Conservation (phyloP, 2,888 invertebrate genomes). For the Pachliopta kotzebuea region DNA sequence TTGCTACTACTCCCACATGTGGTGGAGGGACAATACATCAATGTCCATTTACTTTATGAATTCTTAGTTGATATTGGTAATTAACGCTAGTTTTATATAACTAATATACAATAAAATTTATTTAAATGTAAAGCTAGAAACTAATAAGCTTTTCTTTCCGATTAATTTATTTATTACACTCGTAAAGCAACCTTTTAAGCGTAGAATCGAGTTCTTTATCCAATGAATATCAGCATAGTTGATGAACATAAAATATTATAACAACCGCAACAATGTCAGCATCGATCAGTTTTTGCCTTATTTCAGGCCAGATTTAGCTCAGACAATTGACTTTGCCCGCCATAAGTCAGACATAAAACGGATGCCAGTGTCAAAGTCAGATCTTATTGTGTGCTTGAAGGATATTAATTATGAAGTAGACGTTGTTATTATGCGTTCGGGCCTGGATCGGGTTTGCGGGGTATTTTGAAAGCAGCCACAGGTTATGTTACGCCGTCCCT, state of each 20-base stretch:
- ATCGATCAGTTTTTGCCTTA: constrained; percentile 43
- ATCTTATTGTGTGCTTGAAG: constrained; percentile 53
- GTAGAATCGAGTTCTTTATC: constrained; percentile 18
- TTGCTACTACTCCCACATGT: constrained; percentile 2
- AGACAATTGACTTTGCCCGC: constrained; percentile 71
- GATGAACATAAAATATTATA: constrained; percentile 17
- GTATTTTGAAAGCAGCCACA: constrained; percentile 10
- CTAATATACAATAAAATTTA: not conserved
- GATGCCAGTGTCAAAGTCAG: constrained; percentile 61
- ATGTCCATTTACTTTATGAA: constrained; percentile 11
- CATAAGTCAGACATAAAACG: constrained; percentile 73
- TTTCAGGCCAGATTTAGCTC: constrained; percentile 62
- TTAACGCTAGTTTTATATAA: not conserved
- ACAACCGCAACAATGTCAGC: constrained; percentile 22
- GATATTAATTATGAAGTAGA: constrained; percentile 62
- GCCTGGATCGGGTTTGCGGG: constrained; percentile 30
- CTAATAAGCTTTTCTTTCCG: not conserved
- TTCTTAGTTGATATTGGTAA: not conserved
- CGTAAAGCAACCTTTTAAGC: constrained; percentile 5
- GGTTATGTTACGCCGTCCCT: constrained; percentile 5
- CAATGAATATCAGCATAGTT: constrained; percentile 6
- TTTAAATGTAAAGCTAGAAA: not conserved
- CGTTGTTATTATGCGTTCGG: constrained; percentile 40
- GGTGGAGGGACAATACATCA: constrained; percentile 16
- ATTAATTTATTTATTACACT: not conserved